phyloP scores from a whole-genome alignment of 1,140 invertebrate genomes.

The Leptopilina clavipes region DNA sequence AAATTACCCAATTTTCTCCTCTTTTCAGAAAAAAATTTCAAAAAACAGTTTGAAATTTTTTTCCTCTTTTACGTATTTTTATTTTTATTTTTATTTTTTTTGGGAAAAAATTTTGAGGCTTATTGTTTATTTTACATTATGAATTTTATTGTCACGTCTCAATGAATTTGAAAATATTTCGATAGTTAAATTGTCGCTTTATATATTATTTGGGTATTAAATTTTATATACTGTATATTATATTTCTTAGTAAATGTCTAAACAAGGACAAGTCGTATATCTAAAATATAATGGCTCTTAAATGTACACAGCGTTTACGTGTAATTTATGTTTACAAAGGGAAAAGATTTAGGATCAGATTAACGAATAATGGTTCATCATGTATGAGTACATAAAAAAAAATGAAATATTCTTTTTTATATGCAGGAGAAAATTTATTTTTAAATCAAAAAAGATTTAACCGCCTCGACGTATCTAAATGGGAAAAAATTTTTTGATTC shows the following conservation, averaged over 20 bases:
- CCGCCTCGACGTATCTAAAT: neutral
- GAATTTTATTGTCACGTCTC: too few relatives aligned
- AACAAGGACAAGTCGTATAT: constrained; percentile 25
- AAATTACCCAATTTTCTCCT: constrained; percentile 1
- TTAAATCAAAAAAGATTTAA: too few relatives aligned
- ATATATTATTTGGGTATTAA: neutral
- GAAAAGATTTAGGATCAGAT: constrained; percentile 19
- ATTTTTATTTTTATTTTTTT: too few relatives aligned
- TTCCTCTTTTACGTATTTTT: too few relatives aligned
- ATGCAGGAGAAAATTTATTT: too few relatives aligned
- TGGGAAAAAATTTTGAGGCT: too few relatives aligned
- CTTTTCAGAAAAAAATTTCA: neutral
- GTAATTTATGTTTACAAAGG: neutral
- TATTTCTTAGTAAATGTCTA: constrained; percentile 18
- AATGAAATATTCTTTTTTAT: neutral
- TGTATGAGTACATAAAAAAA: neutral
- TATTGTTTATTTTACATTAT: too few relatives aligned
- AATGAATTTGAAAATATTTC: too few relatives aligned
- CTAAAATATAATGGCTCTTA: constrained; percentile 7
- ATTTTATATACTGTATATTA: neutral
- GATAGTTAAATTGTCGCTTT: too few relatives aligned
- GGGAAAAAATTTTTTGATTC: too few relatives aligned
- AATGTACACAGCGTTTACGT: neutral
- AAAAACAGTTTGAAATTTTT: too few relatives aligned
- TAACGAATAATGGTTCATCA: neutral